Conservation (phyloP, 2,888 invertebrate genomes). For the Andrena chrysosceles region DNA sequence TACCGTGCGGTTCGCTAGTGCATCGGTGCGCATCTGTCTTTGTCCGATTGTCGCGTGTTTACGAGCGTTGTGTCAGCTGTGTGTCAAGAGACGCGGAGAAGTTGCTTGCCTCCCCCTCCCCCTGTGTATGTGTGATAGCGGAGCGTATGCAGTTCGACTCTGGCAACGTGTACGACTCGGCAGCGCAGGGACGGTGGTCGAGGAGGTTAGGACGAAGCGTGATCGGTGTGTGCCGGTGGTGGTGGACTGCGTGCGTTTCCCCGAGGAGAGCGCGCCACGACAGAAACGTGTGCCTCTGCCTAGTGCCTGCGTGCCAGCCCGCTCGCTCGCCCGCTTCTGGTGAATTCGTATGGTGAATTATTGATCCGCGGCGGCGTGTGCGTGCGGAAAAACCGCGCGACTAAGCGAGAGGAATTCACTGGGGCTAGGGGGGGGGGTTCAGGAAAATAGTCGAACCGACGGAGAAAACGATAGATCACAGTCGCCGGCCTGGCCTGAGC, state of each 20-base stretch:
- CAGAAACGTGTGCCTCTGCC: conserved; percentile 72
- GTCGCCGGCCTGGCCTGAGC: conserved; percentile 34
- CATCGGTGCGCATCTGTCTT: conserved; percentile 36
- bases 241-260: conserved; percentile 72
- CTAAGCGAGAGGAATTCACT: conserved; percentile 32
- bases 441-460: conserved; percentile 23
- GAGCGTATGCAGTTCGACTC: conserved; percentile 47
- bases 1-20: conserved; percentile 36
- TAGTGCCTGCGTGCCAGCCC: conserved; percentile 68
- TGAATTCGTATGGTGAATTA: conserved; percentile 81
- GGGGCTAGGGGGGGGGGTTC: background rate
- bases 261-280: conserved; percentile 69
- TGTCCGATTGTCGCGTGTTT: conserved; percentile 61
- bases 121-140: conserved; percentile 15
- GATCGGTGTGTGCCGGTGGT: conserved; percentile 60
- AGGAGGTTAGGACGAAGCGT: conserved; percentile 69
- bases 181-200: conserved; percentile 22
- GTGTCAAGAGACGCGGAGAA: conserved; percentile 43
- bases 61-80: conserved; percentile 69
- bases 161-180: conserved; percentile 53
- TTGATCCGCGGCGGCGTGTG: conserved; percentile 80
- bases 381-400: conserved; percentile 75
- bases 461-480: conserved; percentile 48
- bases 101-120: background rate
- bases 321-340: conserved; percentile 68